Evolutionary conservation across 1,140 invertebrate species (phyloP).

Genomic region (Drosophila navojoa): DNA sequence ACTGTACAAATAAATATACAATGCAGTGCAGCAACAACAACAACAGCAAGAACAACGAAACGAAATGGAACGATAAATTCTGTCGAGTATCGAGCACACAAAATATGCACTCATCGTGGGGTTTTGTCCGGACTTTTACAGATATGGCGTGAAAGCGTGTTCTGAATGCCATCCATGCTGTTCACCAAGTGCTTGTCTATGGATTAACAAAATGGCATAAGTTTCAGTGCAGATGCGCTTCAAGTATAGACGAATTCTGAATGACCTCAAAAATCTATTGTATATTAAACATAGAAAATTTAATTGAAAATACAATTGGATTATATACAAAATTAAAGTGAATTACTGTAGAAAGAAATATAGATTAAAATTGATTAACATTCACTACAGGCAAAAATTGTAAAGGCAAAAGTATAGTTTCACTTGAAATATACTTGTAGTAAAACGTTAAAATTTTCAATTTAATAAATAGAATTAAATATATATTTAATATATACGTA

Average conservation of each 20-base stretch:
- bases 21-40: conserved; percentile 33
- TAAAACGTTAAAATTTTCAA: too few species aligned
- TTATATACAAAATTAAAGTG: too few species aligned
- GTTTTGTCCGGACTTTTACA: conserved; percentile 21
- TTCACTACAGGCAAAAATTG: too few species aligned
- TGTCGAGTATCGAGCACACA: conserved; percentile 39
- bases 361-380: too few species aligned
- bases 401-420: too few species aligned
- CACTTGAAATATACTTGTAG: too few species aligned
- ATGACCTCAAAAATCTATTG: background rate
- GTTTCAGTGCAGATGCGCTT: conserved; percentile 5
- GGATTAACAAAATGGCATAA: conserved; percentile 44
- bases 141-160: conserved; percentile 43
- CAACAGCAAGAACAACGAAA: too few species aligned
- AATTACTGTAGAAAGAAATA: too few species aligned
- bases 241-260: background rate
- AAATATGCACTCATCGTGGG: conserved; percentile 50
- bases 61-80: conserved; percentile 56
- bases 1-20: conserved; percentile 54
- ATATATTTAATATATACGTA: too few species aligned
- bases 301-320: too few species aligned
- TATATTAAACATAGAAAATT: too few species aligned
- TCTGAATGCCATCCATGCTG: conserved; percentile 34
- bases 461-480: too few species aligned
- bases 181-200: conserved; percentile 36